Evolutionary conservation across 1,140 invertebrate species (phyloP).

Genomic region (Psilanteris sp.): DNA sequence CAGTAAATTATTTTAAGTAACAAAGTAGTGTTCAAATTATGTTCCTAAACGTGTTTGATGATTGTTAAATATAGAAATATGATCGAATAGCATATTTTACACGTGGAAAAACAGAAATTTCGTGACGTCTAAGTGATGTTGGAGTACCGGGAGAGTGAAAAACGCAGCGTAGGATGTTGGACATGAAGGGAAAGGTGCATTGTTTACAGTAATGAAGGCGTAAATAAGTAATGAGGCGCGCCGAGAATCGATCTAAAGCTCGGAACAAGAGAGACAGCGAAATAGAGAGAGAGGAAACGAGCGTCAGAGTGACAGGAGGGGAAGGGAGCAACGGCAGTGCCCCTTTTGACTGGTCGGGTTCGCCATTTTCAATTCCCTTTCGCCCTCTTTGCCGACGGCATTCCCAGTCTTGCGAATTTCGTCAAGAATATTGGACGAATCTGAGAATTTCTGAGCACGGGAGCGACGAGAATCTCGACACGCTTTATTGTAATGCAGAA

Average conservation of each 20-base stretch:
- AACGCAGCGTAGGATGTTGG: constrained; percentile 50
- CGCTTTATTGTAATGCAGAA: constrained; percentile 49
- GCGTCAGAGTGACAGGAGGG: constrained; percentile 1
- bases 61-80: no score
- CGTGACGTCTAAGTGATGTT: constrained; percentile 3
- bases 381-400: constrained; percentile 46
- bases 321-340: constrained; percentile 25
- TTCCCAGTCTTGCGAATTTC: constrained; percentile 54
- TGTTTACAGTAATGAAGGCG: constrained; percentile 77
- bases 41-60: no score
- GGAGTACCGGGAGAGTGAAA: constrained; percentile 14
- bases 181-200: constrained; percentile 68
- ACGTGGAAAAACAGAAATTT: constrained; percentile 16
- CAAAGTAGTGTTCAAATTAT: no score
- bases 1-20: no score
- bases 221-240: constrained; percentile 76
- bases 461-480: constrained; percentile 28
- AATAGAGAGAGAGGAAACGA: constrained; percentile 31
- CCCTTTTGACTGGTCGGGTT: constrained; percentile 51
- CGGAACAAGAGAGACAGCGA: constrained; percentile 20
- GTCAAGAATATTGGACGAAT: constrained; percentile 62
- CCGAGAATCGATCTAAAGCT: constrained; percentile 72
- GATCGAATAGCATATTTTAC: no score
- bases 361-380: constrained; percentile 64
- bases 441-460: constrained; percentile 48